These are phyloP conservation scores for Panonychus citri DNA, from an alignment of 1,140 invertebrate species.

Conservation along the genomic window DNA sequence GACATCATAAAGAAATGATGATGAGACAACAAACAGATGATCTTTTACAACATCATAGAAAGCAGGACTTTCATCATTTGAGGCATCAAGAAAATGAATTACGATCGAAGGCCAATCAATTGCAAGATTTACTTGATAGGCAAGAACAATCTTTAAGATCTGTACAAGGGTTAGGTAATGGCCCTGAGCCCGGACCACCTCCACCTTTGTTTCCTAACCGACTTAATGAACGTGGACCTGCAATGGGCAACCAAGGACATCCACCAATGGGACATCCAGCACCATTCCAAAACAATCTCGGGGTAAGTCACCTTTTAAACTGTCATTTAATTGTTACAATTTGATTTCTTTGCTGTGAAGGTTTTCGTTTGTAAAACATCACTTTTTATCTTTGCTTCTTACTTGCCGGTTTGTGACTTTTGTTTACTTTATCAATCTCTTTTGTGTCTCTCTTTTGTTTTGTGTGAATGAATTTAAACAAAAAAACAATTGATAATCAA, in stretches of 20 bases:
- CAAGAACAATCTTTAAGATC: neutral
- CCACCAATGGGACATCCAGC: neutral
- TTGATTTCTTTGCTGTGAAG: neutral
- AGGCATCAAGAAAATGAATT: slow-evolving; percentile 49
- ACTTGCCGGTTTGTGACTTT: neutral
- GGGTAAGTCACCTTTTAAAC: neutral
- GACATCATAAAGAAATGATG: slow-evolving; percentile 47
- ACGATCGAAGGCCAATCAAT: slow-evolving; percentile 39
- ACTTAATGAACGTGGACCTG: neutral
- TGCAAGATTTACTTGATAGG: slow-evolving; percentile 9
- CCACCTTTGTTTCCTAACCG: neutral
- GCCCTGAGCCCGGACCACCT: neutral
- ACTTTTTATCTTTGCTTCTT: neutral
- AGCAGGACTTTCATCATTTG: slow-evolving; percentile 17
- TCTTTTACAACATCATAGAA: slow-evolving; percentile 31
- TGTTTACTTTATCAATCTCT: neutral
- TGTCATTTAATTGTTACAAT: neutral
- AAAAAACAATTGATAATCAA: neutral
- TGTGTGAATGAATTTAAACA: neutral
- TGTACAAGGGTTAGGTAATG: neutral
- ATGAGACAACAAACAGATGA: slow-evolving; percentile 58
- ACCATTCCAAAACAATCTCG: neutral
- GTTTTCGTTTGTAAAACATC: too few relatives aligned
- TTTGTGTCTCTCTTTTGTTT: neutral
- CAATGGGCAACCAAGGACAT: neutral